phyloP scores from a whole-genome alignment of 2,797 vertebrate genomes.

The Limnodromus scolopaceus region DNA sequence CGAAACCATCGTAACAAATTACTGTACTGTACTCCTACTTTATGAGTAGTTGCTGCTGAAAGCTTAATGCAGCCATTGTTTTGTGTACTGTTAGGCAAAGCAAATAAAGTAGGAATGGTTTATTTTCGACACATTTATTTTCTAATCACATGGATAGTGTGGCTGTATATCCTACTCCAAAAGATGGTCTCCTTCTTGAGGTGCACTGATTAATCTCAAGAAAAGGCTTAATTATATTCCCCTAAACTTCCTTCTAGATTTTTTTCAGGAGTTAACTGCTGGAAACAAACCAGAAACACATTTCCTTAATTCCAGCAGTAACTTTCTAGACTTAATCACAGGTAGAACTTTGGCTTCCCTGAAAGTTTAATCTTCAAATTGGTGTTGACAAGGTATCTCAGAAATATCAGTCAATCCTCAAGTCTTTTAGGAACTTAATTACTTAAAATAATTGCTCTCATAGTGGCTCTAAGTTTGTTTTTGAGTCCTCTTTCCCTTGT shows the following conservation, averaged over 20 bases:
- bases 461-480: background rate
- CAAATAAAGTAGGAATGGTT: background rate
- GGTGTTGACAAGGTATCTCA: background rate
- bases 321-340: background rate
- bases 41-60: background rate
- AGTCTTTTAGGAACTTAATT: background rate
- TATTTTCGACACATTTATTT: background rate
- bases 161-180: background rate
- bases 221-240: background rate
- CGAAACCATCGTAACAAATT: background rate
- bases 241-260: background rate
- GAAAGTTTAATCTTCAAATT: background rate
- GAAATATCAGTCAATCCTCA: background rate
- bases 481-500: background rate
- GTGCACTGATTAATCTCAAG: background rate
- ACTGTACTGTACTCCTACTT: background rate
- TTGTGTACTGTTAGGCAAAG: background rate
- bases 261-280: background rate
- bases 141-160: background rate
- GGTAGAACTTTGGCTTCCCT: background rate
- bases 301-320: background rate
- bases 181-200: background rate
- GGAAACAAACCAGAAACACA: background rate
- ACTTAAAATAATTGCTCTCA: background rate
- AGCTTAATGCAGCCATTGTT: background rate